Percentiles rank a stretch among this genome's conserved stretches.
phyloP scores from a whole-genome alignment of 2,888 invertebrate genomes.

The Tetropium fuscum region DNA sequence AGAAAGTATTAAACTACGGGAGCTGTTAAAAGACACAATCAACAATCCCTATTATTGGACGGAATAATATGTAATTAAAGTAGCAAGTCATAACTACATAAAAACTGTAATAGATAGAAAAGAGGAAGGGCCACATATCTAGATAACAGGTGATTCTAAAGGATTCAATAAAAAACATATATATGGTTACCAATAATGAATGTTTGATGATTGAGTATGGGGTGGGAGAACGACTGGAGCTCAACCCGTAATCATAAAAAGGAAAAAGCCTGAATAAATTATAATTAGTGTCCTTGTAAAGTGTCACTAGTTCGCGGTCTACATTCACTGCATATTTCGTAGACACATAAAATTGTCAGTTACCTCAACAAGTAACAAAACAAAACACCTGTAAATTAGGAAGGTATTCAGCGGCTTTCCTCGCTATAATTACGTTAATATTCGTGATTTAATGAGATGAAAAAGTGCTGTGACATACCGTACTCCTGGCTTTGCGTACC shows the following conservation, averaged over 20 bases:
- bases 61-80: background rate
- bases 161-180: conserved; percentile 5
- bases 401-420: too few relatives aligned
- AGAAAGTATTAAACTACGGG: background rate
- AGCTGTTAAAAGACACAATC: conserved; percentile 4
- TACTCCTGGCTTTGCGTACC: conserved; percentile 76
- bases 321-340: too few relatives aligned
- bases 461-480: conserved; percentile 69
- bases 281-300: too few relatives aligned
- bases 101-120: too few relatives aligned
- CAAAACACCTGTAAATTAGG: too few relatives aligned
- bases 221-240: conserved; percentile 1
- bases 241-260: conserved; percentile 4
- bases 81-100: too few relatives aligned
- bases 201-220: conserved; percentile 23
- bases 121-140: too few relatives aligned
- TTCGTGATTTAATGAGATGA: conserved; percentile 52
- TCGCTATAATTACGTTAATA: conserved; percentile 8
- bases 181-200: conserved; percentile 15
- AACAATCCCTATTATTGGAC: conserved; percentile 5
- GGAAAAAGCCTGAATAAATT: too few relatives aligned
- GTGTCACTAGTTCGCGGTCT: too few relatives aligned
- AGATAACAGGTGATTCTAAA: too few relatives aligned
- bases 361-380: too few relatives aligned
- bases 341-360: too few relatives aligned